Evolutionary conservation across 2,888 invertebrate species (phyloP).

Genomic region (Amphipyra berbera): DNA sequence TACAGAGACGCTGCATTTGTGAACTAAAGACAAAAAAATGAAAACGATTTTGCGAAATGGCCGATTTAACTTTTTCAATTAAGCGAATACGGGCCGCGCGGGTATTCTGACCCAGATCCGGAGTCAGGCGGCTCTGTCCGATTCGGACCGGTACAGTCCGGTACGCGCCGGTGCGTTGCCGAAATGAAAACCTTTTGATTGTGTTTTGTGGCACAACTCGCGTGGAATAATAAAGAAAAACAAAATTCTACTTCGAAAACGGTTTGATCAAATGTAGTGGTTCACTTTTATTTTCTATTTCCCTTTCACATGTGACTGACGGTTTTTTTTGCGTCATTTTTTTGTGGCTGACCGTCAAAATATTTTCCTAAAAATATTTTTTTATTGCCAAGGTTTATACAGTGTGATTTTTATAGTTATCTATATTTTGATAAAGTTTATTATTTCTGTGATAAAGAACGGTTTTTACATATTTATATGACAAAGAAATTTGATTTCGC

Average conservation of each 20-base stretch:
- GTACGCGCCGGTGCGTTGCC: constrained; percentile 71
- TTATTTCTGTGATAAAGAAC: too few relatives aligned
- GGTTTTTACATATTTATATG: too few relatives aligned
- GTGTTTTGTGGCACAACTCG: constrained; percentile 68
- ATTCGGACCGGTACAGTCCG: constrained; percentile 62
- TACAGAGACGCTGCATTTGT: constrained; percentile 53
- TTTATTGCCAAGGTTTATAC: neutral
- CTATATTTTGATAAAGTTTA: too few relatives aligned
- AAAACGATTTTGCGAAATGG: constrained; percentile 79
- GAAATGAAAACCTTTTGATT: constrained; percentile 78
- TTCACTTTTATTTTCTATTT: constrained; percentile 42
- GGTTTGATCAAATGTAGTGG: constrained; percentile 42
- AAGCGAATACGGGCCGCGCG: constrained; percentile 70
- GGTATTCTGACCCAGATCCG: constrained; percentile 75
- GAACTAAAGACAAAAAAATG: constrained; percentile 66
- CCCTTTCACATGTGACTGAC: constrained; percentile 14
- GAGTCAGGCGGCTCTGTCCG: constrained; percentile 59
- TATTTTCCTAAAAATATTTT: constrained; percentile 10
- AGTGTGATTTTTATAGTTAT: too few relatives aligned
- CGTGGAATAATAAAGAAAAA: constrained; percentile 63
- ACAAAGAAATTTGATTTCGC: too few relatives aligned
- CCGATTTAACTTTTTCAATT: constrained; percentile 87
- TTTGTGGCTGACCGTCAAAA: neutral
- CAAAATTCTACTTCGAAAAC: constrained; percentile 56
- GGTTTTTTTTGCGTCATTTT: neutral